Percentiles rank a stretch among this genome's conserved stretches.
These are phyloP conservation scores for Amphipoea oculea DNA, from an alignment of 2,888 invertebrate genomes.

Conservation along the genomic window DNA sequence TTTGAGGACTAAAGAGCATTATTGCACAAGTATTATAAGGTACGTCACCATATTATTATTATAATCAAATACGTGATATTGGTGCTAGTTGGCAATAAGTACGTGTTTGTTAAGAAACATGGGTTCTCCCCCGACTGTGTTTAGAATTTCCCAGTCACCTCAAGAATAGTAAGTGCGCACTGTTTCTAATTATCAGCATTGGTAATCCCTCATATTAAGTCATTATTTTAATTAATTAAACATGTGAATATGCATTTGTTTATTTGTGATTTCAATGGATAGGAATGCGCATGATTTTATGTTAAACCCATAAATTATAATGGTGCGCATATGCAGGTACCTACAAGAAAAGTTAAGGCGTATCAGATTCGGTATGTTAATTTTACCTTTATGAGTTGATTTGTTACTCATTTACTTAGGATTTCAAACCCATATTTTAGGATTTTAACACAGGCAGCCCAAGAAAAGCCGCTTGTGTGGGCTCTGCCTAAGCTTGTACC, in stretches of 20 bases:
- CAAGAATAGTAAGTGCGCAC: slow-evolving; percentile 33
- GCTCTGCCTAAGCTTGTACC: neutral
- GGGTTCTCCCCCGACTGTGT: slow-evolving; percentile 32
- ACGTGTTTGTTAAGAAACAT: slow-evolving; percentile 16
- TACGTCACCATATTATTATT: slow-evolving; percentile 19
- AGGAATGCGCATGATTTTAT: slow-evolving; percentile 14
- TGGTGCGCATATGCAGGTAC: neutral
- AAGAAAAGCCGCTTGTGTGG: neutral
- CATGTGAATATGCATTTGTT: slow-evolving; percentile 17
- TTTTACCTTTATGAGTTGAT: neutral
- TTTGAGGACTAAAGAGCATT: neutral
- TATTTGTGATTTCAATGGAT: slow-evolving; percentile 41
- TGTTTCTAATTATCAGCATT: slow-evolving; percentile 32
- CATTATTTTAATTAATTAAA: slow-evolving; percentile 42
- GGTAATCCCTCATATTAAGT: slow-evolving; percentile 46
- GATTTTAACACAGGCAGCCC: neutral
- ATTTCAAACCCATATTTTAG: slow-evolving; percentile 4
- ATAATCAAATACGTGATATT: slow-evolving; percentile 44
- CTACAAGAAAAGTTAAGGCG: neutral
- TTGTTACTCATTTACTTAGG: neutral
- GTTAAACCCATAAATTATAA: slow-evolving; percentile 2
- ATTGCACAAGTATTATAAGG: slow-evolving; percentile 3
- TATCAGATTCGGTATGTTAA: neutral
- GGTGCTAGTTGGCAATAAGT: slow-evolving; percentile 4
- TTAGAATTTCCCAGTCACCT: slow-evolving; percentile 26